Evolutionary conservation across 37 sponge, comb jelly and placozoan species (phyloP).

Genomic region (Oopsacas minuta): DNA sequence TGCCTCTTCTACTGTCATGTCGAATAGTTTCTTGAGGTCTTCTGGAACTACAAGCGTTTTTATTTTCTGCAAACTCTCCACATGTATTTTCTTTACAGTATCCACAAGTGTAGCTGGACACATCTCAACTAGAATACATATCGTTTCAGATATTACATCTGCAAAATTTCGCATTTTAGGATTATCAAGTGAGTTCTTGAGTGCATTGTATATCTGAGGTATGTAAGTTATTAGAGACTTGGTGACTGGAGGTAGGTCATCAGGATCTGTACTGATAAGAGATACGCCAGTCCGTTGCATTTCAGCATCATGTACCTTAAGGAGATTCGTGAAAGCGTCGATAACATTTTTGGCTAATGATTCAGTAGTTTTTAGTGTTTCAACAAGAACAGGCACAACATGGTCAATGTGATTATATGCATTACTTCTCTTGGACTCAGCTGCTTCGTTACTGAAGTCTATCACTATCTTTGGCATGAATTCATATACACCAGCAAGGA

Average conservation of each 20-base stretch:
- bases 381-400: neutral
- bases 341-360: neutral
- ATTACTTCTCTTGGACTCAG: neutral
- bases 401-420: neutral
- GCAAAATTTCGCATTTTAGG: constrained; percentile 7
- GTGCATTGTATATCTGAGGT: neutral
- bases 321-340: constrained; percentile 4
- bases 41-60: neutral
- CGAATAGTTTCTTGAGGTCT: neutral
- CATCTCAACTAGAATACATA: neutral
- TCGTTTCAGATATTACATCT: neutral
- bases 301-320: neutral
- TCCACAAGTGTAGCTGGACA: neutral
- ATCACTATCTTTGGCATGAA: constrained; percentile 14
- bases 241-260: neutral
- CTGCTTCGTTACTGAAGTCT: neutral
- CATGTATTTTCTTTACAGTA: neutral
- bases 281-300: neutral
- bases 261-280: neutral
- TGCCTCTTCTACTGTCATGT: neutral
- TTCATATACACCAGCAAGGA: neutral
- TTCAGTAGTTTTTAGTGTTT: neutral
- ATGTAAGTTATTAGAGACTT: neutral
- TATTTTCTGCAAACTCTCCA: constrained; percentile 2
- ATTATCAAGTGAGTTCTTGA: neutral